Evolutionary conservation across 2,113 vertebrate genomes (phyloP).

Genomic region (Equus quagga): DNA sequence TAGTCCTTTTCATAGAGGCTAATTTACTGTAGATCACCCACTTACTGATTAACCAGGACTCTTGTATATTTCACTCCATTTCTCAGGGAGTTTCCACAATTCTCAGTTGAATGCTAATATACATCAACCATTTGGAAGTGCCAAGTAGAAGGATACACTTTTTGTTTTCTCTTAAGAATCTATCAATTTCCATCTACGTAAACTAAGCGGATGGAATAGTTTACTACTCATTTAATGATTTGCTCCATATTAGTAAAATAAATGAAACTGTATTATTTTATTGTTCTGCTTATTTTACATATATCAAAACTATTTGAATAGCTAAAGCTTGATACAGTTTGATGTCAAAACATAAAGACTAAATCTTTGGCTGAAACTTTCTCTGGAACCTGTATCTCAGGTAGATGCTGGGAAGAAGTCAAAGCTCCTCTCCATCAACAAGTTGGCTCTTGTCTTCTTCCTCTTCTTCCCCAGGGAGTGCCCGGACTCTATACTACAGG

Average conservation of each 20-base stretch:
- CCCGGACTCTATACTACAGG: background rate
- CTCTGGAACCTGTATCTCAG: background rate
- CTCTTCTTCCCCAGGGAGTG: background rate
- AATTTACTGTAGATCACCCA: background rate
- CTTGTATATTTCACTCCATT: background rate
- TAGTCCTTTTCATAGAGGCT: background rate
- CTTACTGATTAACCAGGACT: background rate
- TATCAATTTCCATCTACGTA: background rate
- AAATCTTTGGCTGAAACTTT: background rate
- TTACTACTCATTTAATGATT: background rate
- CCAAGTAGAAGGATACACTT: background rate
- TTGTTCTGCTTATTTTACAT: background rate
- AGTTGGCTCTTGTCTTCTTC: background rate
- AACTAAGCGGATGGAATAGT: background rate
- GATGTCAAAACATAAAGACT: background rate
- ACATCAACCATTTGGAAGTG: background rate
- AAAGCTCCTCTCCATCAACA: background rate
- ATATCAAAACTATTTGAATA: background rate
- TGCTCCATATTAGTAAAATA: background rate
- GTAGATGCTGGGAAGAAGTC: background rate
- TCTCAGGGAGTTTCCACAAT: background rate
- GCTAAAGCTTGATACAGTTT: background rate
- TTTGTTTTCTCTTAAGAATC: background rate
- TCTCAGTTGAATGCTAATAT: background rate
- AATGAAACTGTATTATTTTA: background rate